phyloP scores from a whole-genome alignment of 2,113 vertebrate genomes.

The Steatornis caripensis region DNA sequence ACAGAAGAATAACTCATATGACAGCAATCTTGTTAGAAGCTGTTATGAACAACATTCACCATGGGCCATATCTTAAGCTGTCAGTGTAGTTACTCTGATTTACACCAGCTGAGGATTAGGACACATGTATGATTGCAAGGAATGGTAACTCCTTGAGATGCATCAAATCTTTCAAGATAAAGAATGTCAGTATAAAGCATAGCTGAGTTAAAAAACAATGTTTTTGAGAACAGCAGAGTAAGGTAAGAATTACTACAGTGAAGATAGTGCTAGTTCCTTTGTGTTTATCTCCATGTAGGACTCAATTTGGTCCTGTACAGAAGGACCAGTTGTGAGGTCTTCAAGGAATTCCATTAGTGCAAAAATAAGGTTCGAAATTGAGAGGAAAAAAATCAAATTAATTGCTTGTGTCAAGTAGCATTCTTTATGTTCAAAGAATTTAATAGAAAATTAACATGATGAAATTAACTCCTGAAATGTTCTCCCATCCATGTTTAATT shows the following conservation, averaged over 20 bases:
- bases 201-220: not conserved
- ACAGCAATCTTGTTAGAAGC: not conserved
- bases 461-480: not conserved
- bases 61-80: not conserved
- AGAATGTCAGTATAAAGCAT: not conserved
- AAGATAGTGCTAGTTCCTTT: not conserved
- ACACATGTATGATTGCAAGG: not conserved
- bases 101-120: not conserved
- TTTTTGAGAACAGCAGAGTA: not conserved
- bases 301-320: not conserved
- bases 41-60: not conserved
- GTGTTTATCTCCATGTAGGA: not conserved
- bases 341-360: not conserved
- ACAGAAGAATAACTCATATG: not conserved
- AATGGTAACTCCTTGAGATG: not conserved
- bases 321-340: not conserved
- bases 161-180: conserved; percentile 6
- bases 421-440: not conserved
- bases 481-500: not conserved
- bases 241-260: not conserved
- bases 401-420: not conserved
- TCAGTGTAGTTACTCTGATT: not conserved
- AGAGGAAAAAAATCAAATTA: not conserved
- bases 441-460: not conserved
- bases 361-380: not conserved